These are phyloP conservation scores for Gavia stellata DNA, from an alignment of 2,113 vertebrate species.

Conservation along the genomic window DNA sequence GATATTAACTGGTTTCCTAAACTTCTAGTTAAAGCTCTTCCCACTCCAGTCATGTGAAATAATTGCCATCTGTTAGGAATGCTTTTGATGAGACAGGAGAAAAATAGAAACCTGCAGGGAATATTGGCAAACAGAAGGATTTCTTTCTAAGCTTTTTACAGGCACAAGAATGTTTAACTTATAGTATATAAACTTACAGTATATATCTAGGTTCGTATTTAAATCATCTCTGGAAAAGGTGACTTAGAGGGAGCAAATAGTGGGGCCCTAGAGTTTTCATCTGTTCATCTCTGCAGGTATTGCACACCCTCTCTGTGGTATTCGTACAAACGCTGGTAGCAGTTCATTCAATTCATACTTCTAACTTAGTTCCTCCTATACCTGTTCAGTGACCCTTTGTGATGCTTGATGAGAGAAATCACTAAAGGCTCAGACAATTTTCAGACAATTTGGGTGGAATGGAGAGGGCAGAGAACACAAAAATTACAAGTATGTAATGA, in stretches of 20 bases:
- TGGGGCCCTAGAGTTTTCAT: neutral
- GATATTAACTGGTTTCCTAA: conserved; percentile 34
- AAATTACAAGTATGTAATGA: neutral
- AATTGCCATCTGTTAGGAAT: conserved; percentile 45
- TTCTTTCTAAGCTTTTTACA: neutral
- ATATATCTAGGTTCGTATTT: neutral
- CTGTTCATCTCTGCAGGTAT: neutral
- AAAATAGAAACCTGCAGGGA: neutral
- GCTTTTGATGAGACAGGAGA: neutral
- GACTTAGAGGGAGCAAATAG: neutral
- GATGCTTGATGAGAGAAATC: neutral
- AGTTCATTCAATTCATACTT: neutral
- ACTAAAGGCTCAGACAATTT: neutral
- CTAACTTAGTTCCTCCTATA: neutral
- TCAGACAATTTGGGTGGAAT: neutral
- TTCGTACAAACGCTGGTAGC: neutral
- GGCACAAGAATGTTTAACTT: neutral
- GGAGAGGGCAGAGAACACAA: neutral
- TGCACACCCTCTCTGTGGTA: neutral
- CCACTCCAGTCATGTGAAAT: conserved; percentile 35
- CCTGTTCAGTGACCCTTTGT: neutral
- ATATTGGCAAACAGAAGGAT: neutral
- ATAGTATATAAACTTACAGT: neutral
- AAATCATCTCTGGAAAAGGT: neutral
- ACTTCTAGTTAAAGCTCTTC: conserved; percentile 33